phyloP scores from a whole-genome alignment of 2,797 vertebrate genomes.

The Todus mexicanus region DNA sequence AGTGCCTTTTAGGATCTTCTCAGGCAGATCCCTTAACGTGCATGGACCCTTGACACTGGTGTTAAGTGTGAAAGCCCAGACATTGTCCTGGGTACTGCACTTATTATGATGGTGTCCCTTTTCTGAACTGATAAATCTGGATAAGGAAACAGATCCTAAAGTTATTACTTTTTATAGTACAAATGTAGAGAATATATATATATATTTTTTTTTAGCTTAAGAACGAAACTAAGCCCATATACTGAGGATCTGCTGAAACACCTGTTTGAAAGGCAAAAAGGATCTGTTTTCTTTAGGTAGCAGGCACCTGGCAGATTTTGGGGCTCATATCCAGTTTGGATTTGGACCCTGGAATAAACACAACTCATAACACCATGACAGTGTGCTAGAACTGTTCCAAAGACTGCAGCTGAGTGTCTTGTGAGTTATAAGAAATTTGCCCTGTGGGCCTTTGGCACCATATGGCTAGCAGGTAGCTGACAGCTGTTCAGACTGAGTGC shows the following conservation, averaged over 20 bases:
- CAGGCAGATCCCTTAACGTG: not conserved
- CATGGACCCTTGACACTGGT: not conserved
- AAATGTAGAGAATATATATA: too few relatives aligned
- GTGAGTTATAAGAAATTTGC: conserved; percentile 23
- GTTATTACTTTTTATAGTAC: not conserved
- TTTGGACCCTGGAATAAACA: not conserved
- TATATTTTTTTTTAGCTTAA: not conserved
- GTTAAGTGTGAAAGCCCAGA: not conserved
- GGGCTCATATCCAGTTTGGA: not conserved
- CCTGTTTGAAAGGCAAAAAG: not conserved
- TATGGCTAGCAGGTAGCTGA: conserved; percentile 62
- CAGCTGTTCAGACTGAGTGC: conserved; percentile 35
- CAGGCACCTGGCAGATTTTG: not conserved
- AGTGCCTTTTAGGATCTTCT: not conserved
- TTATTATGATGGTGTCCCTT: not conserved
- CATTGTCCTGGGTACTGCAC: not conserved
- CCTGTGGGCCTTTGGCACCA: not conserved
- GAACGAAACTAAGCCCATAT: not conserved
- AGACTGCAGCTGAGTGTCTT: not conserved
- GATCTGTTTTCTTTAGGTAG: not conserved
- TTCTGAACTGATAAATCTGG: not conserved
- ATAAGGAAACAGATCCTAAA: not conserved
- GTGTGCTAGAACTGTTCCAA: not conserved
- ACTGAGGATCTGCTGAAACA: not conserved
- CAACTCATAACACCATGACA: not conserved